These are phyloP conservation scores for Netelia inedita DNA, from an alignment of 2,888 invertebrate species.

Conservation along the genomic window DNA sequence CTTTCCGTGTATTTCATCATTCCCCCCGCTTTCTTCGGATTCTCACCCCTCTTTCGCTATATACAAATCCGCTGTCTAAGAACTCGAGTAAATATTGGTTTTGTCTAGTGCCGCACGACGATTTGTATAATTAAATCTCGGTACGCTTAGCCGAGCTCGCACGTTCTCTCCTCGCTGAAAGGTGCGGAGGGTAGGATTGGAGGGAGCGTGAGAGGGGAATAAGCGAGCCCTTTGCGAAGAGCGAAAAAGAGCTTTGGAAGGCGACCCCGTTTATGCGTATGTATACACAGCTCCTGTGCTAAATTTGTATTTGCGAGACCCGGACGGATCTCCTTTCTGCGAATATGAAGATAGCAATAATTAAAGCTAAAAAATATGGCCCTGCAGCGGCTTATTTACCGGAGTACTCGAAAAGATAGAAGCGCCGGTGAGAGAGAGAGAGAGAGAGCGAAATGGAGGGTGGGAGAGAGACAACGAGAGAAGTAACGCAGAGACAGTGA, in stretches of 20 bases:
- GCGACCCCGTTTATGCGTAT: constrained; percentile 34
- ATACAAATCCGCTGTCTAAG: constrained; percentile 71
- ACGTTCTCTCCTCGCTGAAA: constrained; percentile 28
- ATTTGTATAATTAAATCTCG: constrained; percentile 84
- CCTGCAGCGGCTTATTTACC: constrained; percentile 80
- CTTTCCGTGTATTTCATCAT: constrained; percentile 23
- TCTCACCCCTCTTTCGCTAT: constrained; percentile 2
- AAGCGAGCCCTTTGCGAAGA: constrained; percentile 50
- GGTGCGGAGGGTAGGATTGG: no score
- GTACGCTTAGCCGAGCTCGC: constrained; percentile 25
- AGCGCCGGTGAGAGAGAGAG: constrained; percentile 25
- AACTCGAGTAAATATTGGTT: constrained; percentile 82
- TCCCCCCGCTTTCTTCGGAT: constrained; percentile 24
- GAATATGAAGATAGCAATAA: constrained; percentile 81
- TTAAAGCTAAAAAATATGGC: constrained; percentile 75
- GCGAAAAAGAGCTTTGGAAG: constrained; percentile 16
- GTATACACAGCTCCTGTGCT: not conserved
- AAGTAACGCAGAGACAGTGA: constrained; percentile 21
- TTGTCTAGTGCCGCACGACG: constrained; percentile 80
- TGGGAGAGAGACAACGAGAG: constrained; percentile 30
- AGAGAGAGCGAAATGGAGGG: constrained; percentile 34
- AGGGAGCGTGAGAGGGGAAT: no score
- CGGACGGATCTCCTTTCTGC: constrained; percentile 41
- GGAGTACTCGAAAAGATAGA: constrained; percentile 69
- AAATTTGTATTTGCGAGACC: constrained; percentile 9